Evolutionary conservation across 53 echinoderm and acorn worm genomes (phyloP), one percentile per base, ranked within the genome.

Genomic region (Antedon mediterranea): DNA sequence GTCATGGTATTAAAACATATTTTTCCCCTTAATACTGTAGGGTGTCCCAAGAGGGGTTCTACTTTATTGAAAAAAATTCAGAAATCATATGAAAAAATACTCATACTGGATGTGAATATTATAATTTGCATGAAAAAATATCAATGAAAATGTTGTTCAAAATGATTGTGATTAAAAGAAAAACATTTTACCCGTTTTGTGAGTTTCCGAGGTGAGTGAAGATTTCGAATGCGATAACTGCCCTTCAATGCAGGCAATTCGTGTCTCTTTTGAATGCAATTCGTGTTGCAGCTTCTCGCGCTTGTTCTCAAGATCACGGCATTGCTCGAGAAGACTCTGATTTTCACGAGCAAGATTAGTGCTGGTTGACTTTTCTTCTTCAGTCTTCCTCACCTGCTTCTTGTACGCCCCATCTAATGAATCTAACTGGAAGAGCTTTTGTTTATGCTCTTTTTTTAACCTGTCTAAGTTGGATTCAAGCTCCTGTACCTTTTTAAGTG

Each of bases 391-490:
- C 3, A 91, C 73, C 77, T 94, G 94, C 34, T 94, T 94, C 74
- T 94, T 86, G 71, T 88, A 89, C 13, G 94, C 89, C 31, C 89
- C 90, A 75, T 94, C 94, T 11, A 90, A 43, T 28, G 81, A 83
- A 33, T 94, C 94, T 73, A 89, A 70, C 43, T 94, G 94, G 30
- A 94, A 91, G 82, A 91, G 91, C 74, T 83, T 86, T 79, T 94
- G 94, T 77, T 94, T 94, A 32, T 91, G 91, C 34, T 94, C 94
- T 79, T 91, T 94, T 71, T 76, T 80, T 4, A 89, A 83, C 72
- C 85, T 91, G 34, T 91, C 94, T 71, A 89, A 44, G n/a, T 78
- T 87, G 30, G 81, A 29, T 76, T 94, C 94, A 81, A 94, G 43
- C 81, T 94, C 87, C 71, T 84, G 87, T 30, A 94, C 91, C 81